Conservation (phyloP, 2,113 vertebrate species). For the Eubucco bourcierii region DNA sequence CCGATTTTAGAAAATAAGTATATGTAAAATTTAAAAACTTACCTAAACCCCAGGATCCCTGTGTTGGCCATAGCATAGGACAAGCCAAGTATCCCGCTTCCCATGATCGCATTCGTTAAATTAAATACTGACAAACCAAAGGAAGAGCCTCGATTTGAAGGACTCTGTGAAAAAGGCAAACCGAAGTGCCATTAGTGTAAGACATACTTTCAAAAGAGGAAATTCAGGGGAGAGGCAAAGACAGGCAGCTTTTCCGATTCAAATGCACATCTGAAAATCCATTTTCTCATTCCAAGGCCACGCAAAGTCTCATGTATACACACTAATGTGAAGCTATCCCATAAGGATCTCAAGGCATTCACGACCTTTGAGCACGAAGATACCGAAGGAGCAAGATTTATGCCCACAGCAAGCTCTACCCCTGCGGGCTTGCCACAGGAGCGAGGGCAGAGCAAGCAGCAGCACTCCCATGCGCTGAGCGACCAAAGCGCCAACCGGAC, state of each 20-base stretch:
- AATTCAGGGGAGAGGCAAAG: neutral
- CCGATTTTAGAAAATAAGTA: neutral
- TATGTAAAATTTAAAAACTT: neutral
- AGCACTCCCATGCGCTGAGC: fast-evolving
- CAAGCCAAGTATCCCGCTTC: slow-evolving; percentile 92
- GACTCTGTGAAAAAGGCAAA: slow-evolving; percentile 65
- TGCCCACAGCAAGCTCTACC: fast-evolving
- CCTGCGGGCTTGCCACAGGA: fast-evolving
- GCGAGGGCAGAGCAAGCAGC: neutral
- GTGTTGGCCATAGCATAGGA: slow-evolving; percentile 92
- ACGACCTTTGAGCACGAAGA: fast-evolving
- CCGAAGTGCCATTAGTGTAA: neutral
- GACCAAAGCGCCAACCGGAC: fast-evolving
- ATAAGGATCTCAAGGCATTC: fast-evolving
- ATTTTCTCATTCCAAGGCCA: neutral
- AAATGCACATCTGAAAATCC: neutral
- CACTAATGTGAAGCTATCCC: neutral
- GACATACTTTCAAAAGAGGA: neutral
- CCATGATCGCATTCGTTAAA: slow-evolving; percentile 95
- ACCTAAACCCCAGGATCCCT: slow-evolving; percentile 93
- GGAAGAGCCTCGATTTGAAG: slow-evolving; percentile 77
- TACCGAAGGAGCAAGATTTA: fast-evolving
- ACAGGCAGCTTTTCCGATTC: neutral
- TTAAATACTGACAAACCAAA: slow-evolving; percentile 91
- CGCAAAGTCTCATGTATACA: fast-evolving